phyloP scores from a whole-genome alignment of 1,140 invertebrate genomes.

The Drosophila equinoxialis region DNA sequence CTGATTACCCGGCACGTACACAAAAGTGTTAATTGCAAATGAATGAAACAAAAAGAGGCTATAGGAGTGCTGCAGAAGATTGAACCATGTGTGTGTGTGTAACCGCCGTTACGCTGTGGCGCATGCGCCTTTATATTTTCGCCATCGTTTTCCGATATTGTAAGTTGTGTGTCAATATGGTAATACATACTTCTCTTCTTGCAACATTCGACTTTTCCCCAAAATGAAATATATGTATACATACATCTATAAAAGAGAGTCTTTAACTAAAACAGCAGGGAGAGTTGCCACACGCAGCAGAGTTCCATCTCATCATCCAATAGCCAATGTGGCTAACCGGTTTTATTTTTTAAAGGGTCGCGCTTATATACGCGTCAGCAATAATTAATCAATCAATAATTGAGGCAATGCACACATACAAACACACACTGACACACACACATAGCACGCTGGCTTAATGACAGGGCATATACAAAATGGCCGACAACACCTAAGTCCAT shows the following conservation, averaged over 20 bases:
- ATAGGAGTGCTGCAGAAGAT: slow-evolving; percentile 16
- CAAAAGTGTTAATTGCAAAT: slow-evolving; percentile 81
- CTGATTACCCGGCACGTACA: slow-evolving; percentile 74
- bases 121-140: slow-evolving; percentile 13
- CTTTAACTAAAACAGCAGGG: not conserved
- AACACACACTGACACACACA: slow-evolving; percentile 35
- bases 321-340: slow-evolving; percentile 62
- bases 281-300: slow-evolving; percentile 56
- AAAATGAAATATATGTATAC: slow-evolving; percentile 19
- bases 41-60: slow-evolving; percentile 47
- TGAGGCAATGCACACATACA: slow-evolving; percentile 60
- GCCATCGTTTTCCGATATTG: not conserved
- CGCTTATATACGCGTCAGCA: slow-evolving; percentile 75
- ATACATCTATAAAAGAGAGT: slow-evolving; percentile 55
- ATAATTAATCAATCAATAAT: slow-evolving; percentile 82
- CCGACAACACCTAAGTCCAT: slow-evolving; percentile 67
- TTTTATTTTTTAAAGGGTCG: slow-evolving; percentile 64
- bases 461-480: slow-evolving; percentile 70
- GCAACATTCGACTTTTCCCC: slow-evolving; percentile 14
- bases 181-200: slow-evolving; percentile 1
- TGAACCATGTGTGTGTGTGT: slow-evolving; percentile 17
- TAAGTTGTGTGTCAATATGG: slow-evolving; percentile 4
- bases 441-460: slow-evolving; percentile 47
- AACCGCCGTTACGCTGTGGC: slow-evolving; percentile 34
- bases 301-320: slow-evolving; percentile 17